phyloP scores from a whole-genome alignment of 2,113 vertebrate genomes.

The Microtus oregoni region DNA sequence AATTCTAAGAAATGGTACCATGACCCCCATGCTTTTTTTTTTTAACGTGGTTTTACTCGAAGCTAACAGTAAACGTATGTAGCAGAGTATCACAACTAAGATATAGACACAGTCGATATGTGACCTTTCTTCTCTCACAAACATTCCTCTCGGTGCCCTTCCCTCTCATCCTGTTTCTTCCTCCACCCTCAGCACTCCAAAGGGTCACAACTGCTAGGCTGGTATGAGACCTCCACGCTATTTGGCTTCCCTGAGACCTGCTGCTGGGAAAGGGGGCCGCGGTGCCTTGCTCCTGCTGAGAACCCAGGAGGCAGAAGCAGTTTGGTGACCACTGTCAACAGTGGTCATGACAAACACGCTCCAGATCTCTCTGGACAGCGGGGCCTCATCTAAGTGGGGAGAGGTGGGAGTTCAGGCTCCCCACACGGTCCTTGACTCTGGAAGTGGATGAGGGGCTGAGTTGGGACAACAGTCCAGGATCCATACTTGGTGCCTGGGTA shows the following conservation, averaged over 20 bases:
- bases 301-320: neutral
- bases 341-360: neutral
- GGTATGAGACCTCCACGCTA: neutral
- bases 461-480: neutral
- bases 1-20: neutral
- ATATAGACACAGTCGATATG: neutral
- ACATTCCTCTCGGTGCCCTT: neutral
- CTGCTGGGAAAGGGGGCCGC: neutral
- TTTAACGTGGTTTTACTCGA: neutral
- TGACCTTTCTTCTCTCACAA: neutral
- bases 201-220: too few relatives aligned
- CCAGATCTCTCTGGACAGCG: neutral
- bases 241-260: neutral
- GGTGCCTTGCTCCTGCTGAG: neutral
- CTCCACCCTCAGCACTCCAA: neutral
- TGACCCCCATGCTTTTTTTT: neutral
- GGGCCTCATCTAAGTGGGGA: neutral
- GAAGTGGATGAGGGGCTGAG: neutral
- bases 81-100: neutral
- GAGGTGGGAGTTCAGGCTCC: neutral
- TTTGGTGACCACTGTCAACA: neutral
- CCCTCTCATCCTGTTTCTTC: neutral
- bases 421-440: fast-evolving
- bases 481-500: too few relatives aligned
- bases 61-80: neutral